Evolutionary conservation across 2,113 vertebrate genomes (phyloP), one percentile per base, ranked within the genome.

Genomic region (Thunnus maccoyii): DNA sequence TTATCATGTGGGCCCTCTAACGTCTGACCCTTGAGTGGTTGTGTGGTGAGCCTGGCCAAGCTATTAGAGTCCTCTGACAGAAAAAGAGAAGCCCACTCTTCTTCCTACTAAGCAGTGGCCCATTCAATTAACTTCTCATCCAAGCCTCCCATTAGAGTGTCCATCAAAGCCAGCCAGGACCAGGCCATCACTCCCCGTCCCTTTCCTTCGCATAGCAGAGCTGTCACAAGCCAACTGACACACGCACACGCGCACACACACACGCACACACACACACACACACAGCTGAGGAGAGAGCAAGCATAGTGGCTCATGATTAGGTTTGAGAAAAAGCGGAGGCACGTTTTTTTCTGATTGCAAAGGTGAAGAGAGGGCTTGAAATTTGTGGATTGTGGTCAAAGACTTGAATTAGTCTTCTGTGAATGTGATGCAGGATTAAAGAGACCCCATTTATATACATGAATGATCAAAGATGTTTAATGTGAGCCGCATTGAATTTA

Each of bases 41-140:
- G 69, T 62, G 76, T 71, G 67, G 50, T 5, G 57, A 78, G 64
- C 65, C 47, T 66, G 79, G 66, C 50, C 57, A 22, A 80, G 72
- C 85, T 75, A 82, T 89, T 89, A 89, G 54, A 70, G 69, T 76
- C 75, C 66, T 83, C 72, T 78, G 73, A 78, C 80, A 72, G 77
- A 78, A 78, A 51, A 73, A 56, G 76, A 83, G 77, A 80, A 62
- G 63, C 54, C 66, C 62, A 73, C 71, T 82, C 77, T 71, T 62
- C 75, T 48, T 76, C 54, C 61, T 71, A 65, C 84, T 81, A 72
- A 75, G 78, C 86, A 58, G 67, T 17, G 12, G 80, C 67, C 66
- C 61, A 69, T 87, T 90, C 85, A 83, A 90, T 89, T 89, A 92
- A 86, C 84, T 76, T 84, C 84, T 86, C 67, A 74, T 80, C 80